Percentiles rank a stretch among this genome's conserved stretches.
These are phyloP conservation scores for Origma solitaria DNA, from an alignment of 2,113 vertebrate species.

Conservation along the genomic window DNA sequence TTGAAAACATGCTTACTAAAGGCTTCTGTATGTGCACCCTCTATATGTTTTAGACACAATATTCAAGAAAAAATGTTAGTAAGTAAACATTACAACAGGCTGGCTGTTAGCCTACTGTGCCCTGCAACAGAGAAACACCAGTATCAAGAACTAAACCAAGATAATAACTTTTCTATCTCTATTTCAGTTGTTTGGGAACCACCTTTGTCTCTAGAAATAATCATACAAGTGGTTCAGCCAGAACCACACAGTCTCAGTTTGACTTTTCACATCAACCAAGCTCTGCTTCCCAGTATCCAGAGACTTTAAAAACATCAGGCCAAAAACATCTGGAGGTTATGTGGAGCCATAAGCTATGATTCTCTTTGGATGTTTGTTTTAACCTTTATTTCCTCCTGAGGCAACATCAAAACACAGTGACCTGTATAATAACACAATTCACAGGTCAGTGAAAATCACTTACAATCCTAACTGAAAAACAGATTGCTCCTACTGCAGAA, in stretches of 20 bases:
- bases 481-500: background rate
- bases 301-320: background rate
- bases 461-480: background rate
- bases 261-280: background rate
- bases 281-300: background rate
- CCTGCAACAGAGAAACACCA: background rate
- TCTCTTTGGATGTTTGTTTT: background rate
- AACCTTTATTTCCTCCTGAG: background rate
- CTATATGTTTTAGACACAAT: background rate
- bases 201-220: background rate
- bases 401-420: background rate
- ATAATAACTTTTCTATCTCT: background rate
- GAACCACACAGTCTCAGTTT: background rate
- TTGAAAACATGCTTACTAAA: background rate
- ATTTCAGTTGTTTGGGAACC: background rate
- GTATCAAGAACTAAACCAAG: background rate
- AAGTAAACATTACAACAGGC: background rate
- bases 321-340: background rate
- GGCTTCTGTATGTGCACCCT: background rate
- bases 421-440: background rate
- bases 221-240: background rate
- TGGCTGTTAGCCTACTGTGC: background rate
- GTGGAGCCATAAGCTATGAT: background rate
- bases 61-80: background rate
- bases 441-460: background rate